Evolutionary conservation across 1,140 invertebrate species (phyloP).

Genomic region (Bombus cullumanus): DNA sequence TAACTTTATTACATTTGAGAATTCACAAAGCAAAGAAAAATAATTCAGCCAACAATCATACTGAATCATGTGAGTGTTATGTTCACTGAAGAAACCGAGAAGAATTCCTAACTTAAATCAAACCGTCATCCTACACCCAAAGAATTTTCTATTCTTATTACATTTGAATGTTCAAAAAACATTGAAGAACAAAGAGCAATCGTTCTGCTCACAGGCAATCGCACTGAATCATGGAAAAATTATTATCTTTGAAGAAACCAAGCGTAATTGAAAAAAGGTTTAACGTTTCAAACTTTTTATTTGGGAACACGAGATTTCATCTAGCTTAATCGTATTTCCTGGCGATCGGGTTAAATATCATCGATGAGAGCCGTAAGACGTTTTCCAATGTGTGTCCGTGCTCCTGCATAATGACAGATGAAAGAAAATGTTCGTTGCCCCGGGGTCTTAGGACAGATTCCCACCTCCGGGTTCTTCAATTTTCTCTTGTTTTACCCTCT

Average conservation of each 20-base stretch:
- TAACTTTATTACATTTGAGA: too few species aligned
- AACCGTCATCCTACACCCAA: not conserved
- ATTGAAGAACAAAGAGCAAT: too few species aligned
- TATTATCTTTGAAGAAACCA: not conserved
- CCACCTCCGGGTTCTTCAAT: conserved; percentile 17
- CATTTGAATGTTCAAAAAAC: too few species aligned
- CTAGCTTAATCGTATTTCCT: not conserved
- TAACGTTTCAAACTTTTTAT: not conserved
- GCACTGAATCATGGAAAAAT: not conserved
- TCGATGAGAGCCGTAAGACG: not conserved
- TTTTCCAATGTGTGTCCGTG: not conserved
- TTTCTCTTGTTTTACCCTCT: conserved; percentile 31
- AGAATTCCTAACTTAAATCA: not conserved
- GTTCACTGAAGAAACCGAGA: not conserved
- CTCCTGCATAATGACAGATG: conserved; percentile 2
- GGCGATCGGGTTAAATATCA: not conserved
- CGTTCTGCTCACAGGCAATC: too few species aligned
- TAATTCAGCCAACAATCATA: too few species aligned
- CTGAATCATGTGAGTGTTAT: not conserved
- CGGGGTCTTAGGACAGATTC: conserved; percentile 20
- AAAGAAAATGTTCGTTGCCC: not conserved
- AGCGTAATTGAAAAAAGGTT: not conserved
- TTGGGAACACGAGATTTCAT: not conserved
- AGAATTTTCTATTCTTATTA: too few species aligned
- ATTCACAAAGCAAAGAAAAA: too few species aligned